Conservation (phyloP, 2,888 invertebrate genomes). For the Drosophila testacea region DNA sequence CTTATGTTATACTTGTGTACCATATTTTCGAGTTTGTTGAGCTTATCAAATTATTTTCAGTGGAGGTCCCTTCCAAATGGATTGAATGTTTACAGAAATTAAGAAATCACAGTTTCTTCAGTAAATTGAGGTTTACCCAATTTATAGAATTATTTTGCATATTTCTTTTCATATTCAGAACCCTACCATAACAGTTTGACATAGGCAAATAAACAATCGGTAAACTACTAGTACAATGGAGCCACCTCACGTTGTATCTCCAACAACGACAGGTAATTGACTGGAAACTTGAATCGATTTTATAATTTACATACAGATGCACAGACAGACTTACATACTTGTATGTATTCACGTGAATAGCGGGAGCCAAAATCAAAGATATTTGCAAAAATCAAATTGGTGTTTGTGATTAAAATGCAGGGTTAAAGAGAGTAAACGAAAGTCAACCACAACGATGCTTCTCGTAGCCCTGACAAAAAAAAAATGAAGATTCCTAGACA, state of each 20-base stretch:
- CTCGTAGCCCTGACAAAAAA: conserved; percentile 20
- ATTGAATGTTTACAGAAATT: conserved; percentile 5
- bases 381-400: conserved; percentile 23
- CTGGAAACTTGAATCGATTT: conserved; percentile 84
- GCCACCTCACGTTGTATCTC: conserved; percentile 29
- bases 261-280: conserved; percentile 83
- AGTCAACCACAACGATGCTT: conserved; percentile 6
- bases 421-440: background rate
- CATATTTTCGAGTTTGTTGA: too few relatives aligned
- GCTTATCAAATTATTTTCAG: background rate
- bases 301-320: conserved; percentile 73
- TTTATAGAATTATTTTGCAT: conserved; percentile 21
- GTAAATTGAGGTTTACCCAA: conserved; percentile 11
- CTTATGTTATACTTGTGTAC: background rate
- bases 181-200: conserved; percentile 1
- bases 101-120: conserved; percentile 1
- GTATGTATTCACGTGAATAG: background rate
- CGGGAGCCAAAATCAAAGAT: conserved; percentile 21
- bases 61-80: background rate
- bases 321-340: conserved; percentile 3
- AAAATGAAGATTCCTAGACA: conserved; percentile 7
- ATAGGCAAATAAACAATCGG: conserved; percentile 12
- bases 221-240: conserved; percentile 18
- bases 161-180: background rate
- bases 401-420: conserved; percentile 28